phyloP scores from a whole-genome alignment of 2,888 invertebrate genomes.

The Flexamia atlantica region DNA sequence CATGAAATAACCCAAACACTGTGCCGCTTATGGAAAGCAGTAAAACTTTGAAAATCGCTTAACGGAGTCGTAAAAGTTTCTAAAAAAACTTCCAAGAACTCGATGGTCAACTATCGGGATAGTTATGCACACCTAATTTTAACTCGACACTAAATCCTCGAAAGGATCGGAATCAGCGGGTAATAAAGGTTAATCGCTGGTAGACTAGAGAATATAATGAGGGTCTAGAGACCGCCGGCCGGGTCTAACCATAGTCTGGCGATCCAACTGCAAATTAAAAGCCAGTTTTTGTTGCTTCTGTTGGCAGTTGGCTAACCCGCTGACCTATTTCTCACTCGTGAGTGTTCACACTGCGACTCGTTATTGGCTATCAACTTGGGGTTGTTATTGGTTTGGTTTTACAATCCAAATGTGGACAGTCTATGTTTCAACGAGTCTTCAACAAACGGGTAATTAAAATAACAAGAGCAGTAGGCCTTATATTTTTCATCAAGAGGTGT shows the following conservation, averaged over 20 bases:
- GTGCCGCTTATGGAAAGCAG: neutral
- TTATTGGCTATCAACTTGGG: neutral
- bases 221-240: neutral
- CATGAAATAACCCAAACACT: neutral
- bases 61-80: neutral
- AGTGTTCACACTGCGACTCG: neutral
- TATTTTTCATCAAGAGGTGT: too few relatives aligned
- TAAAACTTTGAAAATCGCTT: neutral
- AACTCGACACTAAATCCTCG: neutral
- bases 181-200: slow-evolving; percentile 11
- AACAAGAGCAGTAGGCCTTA: neutral
- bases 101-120: neutral
- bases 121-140: neutral
- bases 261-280: slow-evolving; percentile 34
- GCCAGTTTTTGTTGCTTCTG: slow-evolving; percentile 44
- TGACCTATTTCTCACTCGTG: slow-evolving; percentile 30
- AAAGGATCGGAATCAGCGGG: slow-evolving; percentile 3
- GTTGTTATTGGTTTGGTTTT: neutral
- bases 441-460: neutral
- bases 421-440: neutral
- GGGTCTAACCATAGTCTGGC: slow-evolving; percentile 21
- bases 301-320: slow-evolving; percentile 20
- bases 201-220: neutral
- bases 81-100: neutral
- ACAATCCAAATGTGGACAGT: neutral